phyloP scores from a whole-genome alignment of 2,797 vertebrate species.

The Staurois parvus region DNA sequence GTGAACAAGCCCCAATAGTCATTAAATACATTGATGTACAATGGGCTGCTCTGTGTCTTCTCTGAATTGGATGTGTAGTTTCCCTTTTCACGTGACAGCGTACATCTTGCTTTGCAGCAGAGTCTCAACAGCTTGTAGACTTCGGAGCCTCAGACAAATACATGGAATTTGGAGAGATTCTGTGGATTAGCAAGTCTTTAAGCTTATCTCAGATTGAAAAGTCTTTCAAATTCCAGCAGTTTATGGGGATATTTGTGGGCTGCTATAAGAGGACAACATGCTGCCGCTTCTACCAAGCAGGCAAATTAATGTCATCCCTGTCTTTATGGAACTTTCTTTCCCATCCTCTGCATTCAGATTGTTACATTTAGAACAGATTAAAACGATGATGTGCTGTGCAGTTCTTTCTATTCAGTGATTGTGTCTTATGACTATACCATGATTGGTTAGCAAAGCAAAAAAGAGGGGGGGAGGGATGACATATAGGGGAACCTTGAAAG shows the following conservation, averaged over 20 bases:
- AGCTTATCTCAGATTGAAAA: conserved; percentile 56
- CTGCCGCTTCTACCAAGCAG: background rate
- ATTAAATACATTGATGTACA: background rate
- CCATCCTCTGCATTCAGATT: background rate
- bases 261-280: conserved; percentile 39
- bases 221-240: conserved; percentile 51
- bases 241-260: conserved; percentile 15
- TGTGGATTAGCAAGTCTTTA: conserved; percentile 54
- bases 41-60: conserved; percentile 9
- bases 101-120: conserved; percentile 6
- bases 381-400: too few species aligned
- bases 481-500: too few species aligned
- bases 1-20: too few species aligned
- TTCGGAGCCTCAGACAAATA: conserved; percentile 38
- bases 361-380: too few species aligned
- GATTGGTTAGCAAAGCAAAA: too few species aligned
- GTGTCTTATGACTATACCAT: too few species aligned
- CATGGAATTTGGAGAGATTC: conserved; percentile 48
- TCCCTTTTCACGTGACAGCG: conserved; percentile 6
- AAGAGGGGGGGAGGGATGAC: too few species aligned
- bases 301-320: background rate
- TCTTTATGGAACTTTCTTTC: background rate
- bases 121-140: conserved; percentile 40
- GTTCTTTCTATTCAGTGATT: too few species aligned
- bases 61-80: conserved; percentile 16